Evolutionary conservation across 2,888 invertebrate genomes (phyloP).

Genomic region (Antheraea yamamai): DNA sequence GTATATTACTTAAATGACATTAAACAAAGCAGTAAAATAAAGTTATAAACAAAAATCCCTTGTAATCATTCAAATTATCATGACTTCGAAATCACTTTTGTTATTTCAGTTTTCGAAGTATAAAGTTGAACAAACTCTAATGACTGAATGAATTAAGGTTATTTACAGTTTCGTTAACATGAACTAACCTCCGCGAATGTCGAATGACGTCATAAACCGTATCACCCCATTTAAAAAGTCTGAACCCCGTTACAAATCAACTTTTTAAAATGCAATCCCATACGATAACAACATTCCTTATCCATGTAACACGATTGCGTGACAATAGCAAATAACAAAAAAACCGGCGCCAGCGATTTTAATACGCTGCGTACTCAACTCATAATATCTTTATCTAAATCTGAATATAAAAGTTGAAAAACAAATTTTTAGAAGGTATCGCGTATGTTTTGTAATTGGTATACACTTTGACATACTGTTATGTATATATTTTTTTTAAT

Average conservation of each 20-base stretch:
- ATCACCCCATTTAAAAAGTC: constrained; percentile 17
- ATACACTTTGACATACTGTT: too few species aligned
- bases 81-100: constrained; percentile 7
- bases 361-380: constrained; percentile 70
- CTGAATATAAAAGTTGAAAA: constrained; percentile 58
- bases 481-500: too few species aligned
- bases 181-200: constrained; percentile 11
- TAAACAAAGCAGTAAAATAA: neutral
- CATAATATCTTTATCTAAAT: constrained; percentile 76
- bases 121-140: neutral
- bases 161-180: neutral
- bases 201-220: constrained; percentile 20
- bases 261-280: constrained; percentile 48
- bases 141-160: neutral
- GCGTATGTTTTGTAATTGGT: neutral
- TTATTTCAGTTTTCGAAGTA: neutral
- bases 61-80: neutral
- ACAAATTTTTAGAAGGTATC: constrained; percentile 51
- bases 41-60: neutral
- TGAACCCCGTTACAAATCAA: constrained; percentile 27
- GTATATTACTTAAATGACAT: neutral
- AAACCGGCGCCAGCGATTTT: constrained; percentile 62
- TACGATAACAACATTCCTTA: constrained; percentile 65
- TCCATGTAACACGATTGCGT: constrained; percentile 68
- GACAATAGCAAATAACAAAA: constrained; percentile 62